Evolutionary conservation across 1,140 invertebrate species (phyloP), one percentile per base, ranked within the genome.

Genomic region (Sogatella furcifera): DNA sequence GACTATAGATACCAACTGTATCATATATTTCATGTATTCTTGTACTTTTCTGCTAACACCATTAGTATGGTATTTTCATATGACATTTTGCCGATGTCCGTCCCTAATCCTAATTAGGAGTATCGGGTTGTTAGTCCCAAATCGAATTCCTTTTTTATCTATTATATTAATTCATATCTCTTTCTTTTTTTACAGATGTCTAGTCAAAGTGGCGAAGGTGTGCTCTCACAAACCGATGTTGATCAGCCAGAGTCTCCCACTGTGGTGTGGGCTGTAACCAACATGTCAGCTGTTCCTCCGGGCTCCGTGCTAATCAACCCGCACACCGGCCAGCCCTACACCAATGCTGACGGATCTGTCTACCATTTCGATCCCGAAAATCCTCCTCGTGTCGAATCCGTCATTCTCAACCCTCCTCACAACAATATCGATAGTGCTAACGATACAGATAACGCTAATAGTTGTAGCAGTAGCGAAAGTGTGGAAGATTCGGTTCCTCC

Each of bases 241-340:
- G 34, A 38, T 2, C 34, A 38, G 11, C 34, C 3, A 38, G 34
- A 38, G 13, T 34, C 64, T 19, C 44, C 59, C 65, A 53, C 67
- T 67, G 78, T 91, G 1, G 83, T 91, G 69, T 93, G 90, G 89
- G 89, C 89, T 46, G 86, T 92, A 9, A 89, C 88, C 42, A 86
- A 86, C 75, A 80, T 92, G 69, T 81, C 86, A 19, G 83, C 82
- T 60, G 88, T 93, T 41, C 90, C 90, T 56, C 78, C 84, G 57
- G 91, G 91, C 52, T 90, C 88, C 66, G 77, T 93, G 62, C 85
- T 93, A 62, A 90, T 94, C 68, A 89, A 93, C 73, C 90, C 90
- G 24, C 86, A 78, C 72, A 82, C 79, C 67, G 81, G 83, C 22
- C 77, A 81, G 71, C 81, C 84, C 59, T 77, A 81, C 68, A 76